phyloP scores from a whole-genome alignment of 2,113 vertebrate genomes.

The Ariopsis seemanni region DNA sequence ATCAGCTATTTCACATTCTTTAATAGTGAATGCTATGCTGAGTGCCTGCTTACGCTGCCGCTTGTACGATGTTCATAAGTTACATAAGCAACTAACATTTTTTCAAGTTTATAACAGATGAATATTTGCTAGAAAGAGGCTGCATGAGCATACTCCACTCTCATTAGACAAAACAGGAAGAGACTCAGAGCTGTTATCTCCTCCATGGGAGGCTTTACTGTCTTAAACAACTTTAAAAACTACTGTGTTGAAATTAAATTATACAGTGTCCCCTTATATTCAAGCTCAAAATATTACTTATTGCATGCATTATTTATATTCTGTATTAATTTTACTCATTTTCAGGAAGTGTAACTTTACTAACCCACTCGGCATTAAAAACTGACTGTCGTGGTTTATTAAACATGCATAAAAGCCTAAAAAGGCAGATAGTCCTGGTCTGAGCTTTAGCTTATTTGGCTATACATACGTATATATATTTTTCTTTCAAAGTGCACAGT shows the following conservation, averaged over 20 bases:
- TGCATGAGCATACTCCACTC: neutral
- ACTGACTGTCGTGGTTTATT: neutral
- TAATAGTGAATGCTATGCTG: too few relatives aligned
- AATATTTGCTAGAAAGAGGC: neutral
- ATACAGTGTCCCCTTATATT: neutral
- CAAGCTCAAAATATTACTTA: neutral
- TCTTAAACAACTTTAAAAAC: neutral
- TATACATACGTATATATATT: neutral
- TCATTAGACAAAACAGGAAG: neutral
- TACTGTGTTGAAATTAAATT: neutral
- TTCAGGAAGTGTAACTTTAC: neutral
- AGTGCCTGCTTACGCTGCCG: too few relatives aligned
- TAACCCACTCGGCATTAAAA: neutral
- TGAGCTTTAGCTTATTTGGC: neutral
- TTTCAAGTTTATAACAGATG: neutral
- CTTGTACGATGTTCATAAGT: neutral
- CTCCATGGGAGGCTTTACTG: neutral
- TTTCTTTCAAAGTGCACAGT: neutral
- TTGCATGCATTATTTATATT: neutral
- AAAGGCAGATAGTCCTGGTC: neutral
- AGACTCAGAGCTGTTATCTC: neutral
- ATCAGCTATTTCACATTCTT: too few relatives aligned
- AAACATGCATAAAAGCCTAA: neutral
- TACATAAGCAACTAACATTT: neutral
- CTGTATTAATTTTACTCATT: neutral